Conservation (phyloP, 92 coral and sea anemone genomes). For the Heliopora coerulea region DNA sequence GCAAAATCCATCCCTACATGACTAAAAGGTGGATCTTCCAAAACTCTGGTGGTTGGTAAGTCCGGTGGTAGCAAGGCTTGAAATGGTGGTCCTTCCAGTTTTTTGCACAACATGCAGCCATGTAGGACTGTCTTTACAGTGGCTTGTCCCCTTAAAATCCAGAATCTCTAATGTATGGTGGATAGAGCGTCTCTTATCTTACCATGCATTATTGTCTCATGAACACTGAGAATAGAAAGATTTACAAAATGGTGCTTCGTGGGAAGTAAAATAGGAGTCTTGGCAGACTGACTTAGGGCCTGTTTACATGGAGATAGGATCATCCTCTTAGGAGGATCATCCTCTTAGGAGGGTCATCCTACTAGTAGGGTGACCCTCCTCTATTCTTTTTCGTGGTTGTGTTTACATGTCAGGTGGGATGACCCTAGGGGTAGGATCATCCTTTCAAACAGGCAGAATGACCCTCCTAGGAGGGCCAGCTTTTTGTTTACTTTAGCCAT, state of each 20-base stretch:
- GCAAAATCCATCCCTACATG: constrained; percentile 50
- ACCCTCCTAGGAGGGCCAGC: no score
- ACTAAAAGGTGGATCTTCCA: constrained; percentile 48
- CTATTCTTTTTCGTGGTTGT: no score
- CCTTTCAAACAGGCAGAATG: no score
- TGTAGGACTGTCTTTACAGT: constrained; percentile 7
- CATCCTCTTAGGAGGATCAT: no score
- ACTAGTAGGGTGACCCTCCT: no score
- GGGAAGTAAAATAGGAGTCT: constrained; percentile 48
- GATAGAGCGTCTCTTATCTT: constrained; percentile 35
- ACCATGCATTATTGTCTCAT: constrained; percentile 41
- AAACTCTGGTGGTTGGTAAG: constrained; percentile 39
- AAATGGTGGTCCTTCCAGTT: constrained; percentile 20
- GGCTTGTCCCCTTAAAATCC: constrained; percentile 48
- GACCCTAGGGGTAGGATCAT: no score
- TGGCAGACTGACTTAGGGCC: constrained; percentile 36
- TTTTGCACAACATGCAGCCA: constrained; percentile 31
- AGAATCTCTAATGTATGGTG: constrained; percentile 39
- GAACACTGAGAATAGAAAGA: constrained; percentile 28
- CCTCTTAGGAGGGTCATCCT: no score
- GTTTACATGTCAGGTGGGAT: no score
- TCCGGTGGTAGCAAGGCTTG: constrained; percentile 28
- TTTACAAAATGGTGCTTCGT: constrained; percentile 37
- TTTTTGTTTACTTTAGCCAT: no score
- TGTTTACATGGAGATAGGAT: no score